phyloP scores from a whole-genome alignment of 2,888 invertebrate species.

The Caenorhabditis imperialis region DNA sequence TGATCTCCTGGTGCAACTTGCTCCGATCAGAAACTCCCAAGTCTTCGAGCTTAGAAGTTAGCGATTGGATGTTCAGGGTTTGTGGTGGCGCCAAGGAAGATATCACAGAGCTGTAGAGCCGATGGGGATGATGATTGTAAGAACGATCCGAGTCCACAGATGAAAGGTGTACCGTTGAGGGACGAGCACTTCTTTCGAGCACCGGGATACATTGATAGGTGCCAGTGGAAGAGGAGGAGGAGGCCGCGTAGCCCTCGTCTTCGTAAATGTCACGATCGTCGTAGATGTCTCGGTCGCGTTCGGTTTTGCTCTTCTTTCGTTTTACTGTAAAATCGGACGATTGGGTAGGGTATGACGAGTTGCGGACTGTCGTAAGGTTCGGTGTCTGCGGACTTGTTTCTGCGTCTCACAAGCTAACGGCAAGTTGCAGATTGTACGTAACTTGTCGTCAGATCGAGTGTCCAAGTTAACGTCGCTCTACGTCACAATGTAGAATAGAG shows the following conservation, averaged over 20 bases:
- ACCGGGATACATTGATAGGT: constrained; percentile 49
- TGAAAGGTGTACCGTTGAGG: constrained; percentile 18
- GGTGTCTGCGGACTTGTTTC: no score
- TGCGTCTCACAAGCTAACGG: no score
- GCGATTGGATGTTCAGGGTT: constrained; percentile 13
- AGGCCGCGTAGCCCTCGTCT: constrained; percentile 39
- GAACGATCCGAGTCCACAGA: constrained; percentile 17
- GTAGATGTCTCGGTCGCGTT: constrained; percentile 41
- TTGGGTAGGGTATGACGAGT: no score
- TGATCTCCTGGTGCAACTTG: constrained; percentile 36
- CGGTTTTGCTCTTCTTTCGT: constrained; percentile 48
- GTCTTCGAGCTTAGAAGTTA: constrained; percentile 17
- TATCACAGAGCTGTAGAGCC: constrained; percentile 29
- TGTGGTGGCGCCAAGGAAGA: constrained; percentile 18
- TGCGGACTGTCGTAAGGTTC: no score
- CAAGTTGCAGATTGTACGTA: no score
- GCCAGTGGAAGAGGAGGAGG: constrained; percentile 24
- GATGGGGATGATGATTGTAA: constrained; percentile 14
- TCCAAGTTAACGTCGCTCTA: no score
- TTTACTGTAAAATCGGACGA: constrained; percentile 36
- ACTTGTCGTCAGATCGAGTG: no score
- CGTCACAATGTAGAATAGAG: no score
- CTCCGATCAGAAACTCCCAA: constrained; percentile 24
- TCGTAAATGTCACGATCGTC: constrained; percentile 37
- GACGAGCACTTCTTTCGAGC: constrained; percentile 15